Conservation (phyloP, 2,113 vertebrate species). For the Heterotilapia buettikoferi region DNA sequence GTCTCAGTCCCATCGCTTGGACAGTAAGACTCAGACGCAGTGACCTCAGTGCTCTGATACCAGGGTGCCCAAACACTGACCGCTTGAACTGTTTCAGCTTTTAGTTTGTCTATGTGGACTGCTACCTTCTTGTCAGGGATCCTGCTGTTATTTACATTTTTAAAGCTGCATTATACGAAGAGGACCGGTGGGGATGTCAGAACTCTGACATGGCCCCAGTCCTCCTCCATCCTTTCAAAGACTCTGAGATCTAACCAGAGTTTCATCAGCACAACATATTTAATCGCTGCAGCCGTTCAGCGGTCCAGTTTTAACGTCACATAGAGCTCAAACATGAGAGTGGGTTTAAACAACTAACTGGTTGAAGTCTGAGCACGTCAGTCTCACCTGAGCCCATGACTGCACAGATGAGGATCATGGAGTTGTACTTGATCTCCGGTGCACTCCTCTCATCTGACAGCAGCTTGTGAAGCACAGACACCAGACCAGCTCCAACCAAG, state of each 20-base stretch:
- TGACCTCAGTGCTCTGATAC: fast-evolving
- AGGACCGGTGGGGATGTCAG: too few relatives aligned
- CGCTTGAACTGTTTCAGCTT: fast-evolving
- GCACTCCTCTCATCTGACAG: constrained; percentile 91
- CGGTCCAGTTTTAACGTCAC: too few relatives aligned
- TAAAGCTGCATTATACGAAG: background rate
- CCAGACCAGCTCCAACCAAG: constrained; percentile 85
- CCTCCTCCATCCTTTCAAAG: too few relatives aligned
- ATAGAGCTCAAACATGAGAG: background rate
- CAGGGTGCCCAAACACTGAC: fast-evolving
- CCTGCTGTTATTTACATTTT: fast-evolving
- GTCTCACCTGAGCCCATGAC: constrained; percentile 87
- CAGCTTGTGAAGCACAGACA: constrained; percentile 91
- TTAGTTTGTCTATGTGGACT: background rate
- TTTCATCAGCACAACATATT: fast-evolving
- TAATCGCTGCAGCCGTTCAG: background rate
- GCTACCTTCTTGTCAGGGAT: fast-evolving
- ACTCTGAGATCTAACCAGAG: background rate
- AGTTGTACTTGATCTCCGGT: constrained; percentile 98
- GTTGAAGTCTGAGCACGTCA: background rate
- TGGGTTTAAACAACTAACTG: background rate
- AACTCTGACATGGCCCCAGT: too few relatives aligned
- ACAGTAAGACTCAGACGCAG: background rate
- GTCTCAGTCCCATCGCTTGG: fast-evolving
- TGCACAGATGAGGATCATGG: constrained; percentile 95